Conservation (phyloP, 2,113 vertebrate species). For the Elachura formosa region DNA sequence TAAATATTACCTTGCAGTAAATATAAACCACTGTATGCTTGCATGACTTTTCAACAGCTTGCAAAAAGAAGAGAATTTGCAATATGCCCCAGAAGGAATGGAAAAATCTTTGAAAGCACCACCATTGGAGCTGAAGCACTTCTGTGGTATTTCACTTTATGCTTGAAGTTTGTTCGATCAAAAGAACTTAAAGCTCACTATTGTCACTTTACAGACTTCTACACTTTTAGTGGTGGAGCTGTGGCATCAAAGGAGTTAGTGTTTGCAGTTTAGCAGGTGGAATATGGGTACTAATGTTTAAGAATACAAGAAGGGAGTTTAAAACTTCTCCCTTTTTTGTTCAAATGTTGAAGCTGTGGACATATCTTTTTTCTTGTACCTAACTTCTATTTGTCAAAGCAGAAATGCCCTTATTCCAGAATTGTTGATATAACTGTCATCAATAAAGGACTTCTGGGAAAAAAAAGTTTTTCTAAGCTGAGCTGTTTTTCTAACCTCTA, state of each 20-base stretch:
- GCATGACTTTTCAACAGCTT: background rate
- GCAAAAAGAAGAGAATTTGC: background rate
- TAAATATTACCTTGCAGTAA: background rate
- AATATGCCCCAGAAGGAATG: background rate
- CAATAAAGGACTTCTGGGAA: background rate
- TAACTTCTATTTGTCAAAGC: background rate
- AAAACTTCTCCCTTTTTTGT: background rate
- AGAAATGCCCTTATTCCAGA: background rate
- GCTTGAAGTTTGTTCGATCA: background rate
- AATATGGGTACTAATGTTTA: background rate
- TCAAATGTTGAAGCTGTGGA: background rate
- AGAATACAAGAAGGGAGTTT: background rate
- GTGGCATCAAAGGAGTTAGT: background rate
- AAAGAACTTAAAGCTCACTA: background rate
- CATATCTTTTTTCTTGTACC: background rate
- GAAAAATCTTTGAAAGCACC: background rate
- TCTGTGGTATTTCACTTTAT: background rate
- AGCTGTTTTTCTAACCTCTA: too few relatives aligned
- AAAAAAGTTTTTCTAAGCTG: too few relatives aligned
- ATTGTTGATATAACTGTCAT: background rate
- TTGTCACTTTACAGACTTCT: background rate
- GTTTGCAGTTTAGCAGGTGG: background rate
- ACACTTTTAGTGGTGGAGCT: background rate
- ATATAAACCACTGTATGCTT: background rate
- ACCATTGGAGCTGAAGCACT: background rate